Percentiles rank a stretch among this genome's conserved stretches.
Evolutionary conservation across 2,888 invertebrate genomes (phyloP).

Genomic region (Drosophila flavopinicola): DNA sequence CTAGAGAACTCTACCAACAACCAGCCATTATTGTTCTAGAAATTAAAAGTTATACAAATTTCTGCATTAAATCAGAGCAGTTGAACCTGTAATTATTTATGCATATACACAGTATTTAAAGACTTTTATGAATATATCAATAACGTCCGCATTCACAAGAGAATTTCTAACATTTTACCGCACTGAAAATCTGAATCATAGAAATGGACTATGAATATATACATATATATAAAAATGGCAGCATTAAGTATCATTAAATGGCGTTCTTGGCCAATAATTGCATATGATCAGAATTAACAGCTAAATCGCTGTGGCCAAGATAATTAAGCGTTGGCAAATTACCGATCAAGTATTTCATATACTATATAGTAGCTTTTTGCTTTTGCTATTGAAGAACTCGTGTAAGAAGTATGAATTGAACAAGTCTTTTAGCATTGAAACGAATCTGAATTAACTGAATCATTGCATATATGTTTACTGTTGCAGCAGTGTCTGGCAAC

Average conservation of each 20-base stretch:
- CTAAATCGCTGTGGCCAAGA: conserved; percentile 5
- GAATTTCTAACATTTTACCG: too few species aligned
- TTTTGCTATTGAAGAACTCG: conserved; percentile 23
- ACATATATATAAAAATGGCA: too few species aligned
- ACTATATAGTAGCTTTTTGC: not conserved
- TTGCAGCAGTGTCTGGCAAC: conserved; percentile 56
- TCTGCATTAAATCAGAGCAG: too few species aligned
- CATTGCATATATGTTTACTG: conserved; percentile 22
- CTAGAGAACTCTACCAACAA: too few species aligned
- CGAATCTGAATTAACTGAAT: conserved; percentile 20
- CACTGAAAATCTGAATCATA: too few species aligned
- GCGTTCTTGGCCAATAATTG: not conserved
- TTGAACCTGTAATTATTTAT: too few species aligned
- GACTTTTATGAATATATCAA: too few species aligned
- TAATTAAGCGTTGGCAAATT: not conserved
- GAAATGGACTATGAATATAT: too few species aligned
- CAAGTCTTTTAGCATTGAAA: conserved; percentile 26
- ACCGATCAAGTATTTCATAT: conserved; percentile 2
- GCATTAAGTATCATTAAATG: not conserved
- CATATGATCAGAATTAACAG: not conserved
- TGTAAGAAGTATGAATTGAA: conserved; percentile 1
- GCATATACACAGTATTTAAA: too few species aligned
- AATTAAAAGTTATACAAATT: too few species aligned
- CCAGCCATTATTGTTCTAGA: too few species aligned
- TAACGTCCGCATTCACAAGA: too few species aligned